Base-by-base conservation (phyloP, 2,888 invertebrate species). In the Tachina lurida region DNA sequence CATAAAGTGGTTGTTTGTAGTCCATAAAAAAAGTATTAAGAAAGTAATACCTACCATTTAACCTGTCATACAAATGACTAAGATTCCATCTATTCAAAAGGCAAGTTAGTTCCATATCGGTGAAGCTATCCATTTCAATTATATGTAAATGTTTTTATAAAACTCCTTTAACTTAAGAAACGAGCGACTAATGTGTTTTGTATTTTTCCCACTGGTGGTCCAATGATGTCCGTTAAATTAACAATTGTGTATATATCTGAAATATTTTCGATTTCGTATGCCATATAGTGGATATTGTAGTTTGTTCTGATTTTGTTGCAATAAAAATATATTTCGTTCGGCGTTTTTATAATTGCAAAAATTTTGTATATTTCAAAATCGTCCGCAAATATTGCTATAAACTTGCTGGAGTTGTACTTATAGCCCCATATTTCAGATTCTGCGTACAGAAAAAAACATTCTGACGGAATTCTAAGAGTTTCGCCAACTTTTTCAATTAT, bases 31-130 rank as follows among this genome's bases (percentile, higher is more conserved):
- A 15, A 19, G 9, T 10, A 13, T n/a, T n/a, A n/a, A n/a, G n/a
- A n/a, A n/a, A 60, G 31, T 60, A 13, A 31, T 60, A 60, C 31
- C 31, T 31, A 60, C 60, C 60, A 31, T 60, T 60, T 39, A 60
- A 60, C 31, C 60, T 31, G 31, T 60, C 60, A 60, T 60, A 60
- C 60, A 60, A 31, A 12, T 60, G 60, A 19, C 54, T 17, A 5
- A 54, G 17, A 54, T 54, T 54, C 56, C 56, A 56, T 3, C 13
- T 12, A 56, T 13, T 41, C n/a, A 62, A 62, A 17, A 62, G 41
- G 39, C 31, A 60, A 60, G 12, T 60, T 15, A 60, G 31, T 10
- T 60, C 60, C n/a, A 60, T 62, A 41, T 62, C 41, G 39, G n/a
- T 60, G 31, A 39, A 60, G 60, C 31, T 60, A 19, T 60, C 39